Conservation (phyloP, 2,888 invertebrate genomes). For the Scelioninae gen. 1 region DNA sequence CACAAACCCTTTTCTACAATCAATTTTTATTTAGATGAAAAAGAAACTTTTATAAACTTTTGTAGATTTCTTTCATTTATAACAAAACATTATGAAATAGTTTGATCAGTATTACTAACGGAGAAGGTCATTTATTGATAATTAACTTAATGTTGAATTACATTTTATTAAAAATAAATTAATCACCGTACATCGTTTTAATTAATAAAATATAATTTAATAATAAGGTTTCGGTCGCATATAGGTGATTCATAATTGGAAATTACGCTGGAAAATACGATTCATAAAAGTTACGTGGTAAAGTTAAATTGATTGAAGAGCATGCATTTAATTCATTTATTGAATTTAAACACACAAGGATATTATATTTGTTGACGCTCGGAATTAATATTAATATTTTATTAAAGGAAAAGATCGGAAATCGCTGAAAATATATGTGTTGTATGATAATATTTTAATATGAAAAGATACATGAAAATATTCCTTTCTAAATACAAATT, state of each 20-base stretch:
- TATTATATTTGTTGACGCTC: constrained; percentile 14
- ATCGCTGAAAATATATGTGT: background rate
- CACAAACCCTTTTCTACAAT: constrained; percentile 73
- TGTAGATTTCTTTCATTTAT: background rate
- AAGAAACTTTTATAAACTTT: constrained; percentile 17
- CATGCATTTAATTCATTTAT: constrained; percentile 22
- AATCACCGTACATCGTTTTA: background rate
- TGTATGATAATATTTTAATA: background rate
- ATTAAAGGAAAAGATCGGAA: background rate
- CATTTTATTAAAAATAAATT: background rate
- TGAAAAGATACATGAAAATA: background rate
- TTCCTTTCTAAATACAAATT: background rate
- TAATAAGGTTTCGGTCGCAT: constrained; percentile 15
- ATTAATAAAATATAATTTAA: constrained; percentile 30
- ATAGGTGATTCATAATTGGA: constrained; percentile 19
- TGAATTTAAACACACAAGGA: constrained; percentile 23
- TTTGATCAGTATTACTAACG: background rate
- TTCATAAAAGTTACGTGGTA: constrained; percentile 15
- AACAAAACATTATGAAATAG: background rate
- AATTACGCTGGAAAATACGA: constrained; percentile 7
- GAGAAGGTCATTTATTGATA: background rate
- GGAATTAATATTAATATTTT: constrained; percentile 9
- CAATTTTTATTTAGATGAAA: constrained; percentile 48
- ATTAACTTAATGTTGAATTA: background rate
- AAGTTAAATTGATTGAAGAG: constrained; percentile 15